phyloP scores from a whole-genome alignment of 2,888 invertebrate genomes.

The Matsumyia berberina region DNA sequence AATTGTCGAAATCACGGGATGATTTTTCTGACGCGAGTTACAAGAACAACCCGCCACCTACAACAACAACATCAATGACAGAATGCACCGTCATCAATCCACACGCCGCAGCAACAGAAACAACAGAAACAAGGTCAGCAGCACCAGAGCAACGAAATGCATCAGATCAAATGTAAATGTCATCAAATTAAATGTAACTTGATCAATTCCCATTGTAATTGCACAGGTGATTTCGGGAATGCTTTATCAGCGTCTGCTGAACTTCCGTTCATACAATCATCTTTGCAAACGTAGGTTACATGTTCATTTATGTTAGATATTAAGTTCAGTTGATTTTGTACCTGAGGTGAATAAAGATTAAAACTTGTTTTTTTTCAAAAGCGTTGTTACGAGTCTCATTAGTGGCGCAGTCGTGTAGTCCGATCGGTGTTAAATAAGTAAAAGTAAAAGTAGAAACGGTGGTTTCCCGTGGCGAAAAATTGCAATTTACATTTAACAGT shows the following conservation, averaged over 20 bases:
- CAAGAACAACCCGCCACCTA: not conserved
- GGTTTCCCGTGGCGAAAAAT: constrained; percentile 3
- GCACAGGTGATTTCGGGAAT: constrained; percentile 9
- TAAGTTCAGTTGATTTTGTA: constrained; percentile 3
- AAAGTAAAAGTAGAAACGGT: constrained; percentile 9
- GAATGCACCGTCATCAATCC: constrained; percentile 18
- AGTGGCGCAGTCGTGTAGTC: constrained; percentile 13
- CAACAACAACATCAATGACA: not conserved
- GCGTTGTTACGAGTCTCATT: not conserved
- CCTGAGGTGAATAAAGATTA: constrained; percentile 4
- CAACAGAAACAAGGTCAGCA: constrained; percentile 3
- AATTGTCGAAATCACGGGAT: no score
- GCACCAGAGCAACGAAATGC: not conserved
- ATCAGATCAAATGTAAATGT: no score
- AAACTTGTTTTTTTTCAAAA: constrained; percentile 8
- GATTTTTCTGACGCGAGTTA: no score
- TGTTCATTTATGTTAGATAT: constrained; percentile 6
- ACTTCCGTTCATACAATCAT: constrained; percentile 23
- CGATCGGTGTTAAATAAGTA: not conserved
- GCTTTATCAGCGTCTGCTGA: constrained; percentile 32
- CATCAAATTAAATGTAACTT: constrained; percentile 3
- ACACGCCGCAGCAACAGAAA: constrained; percentile 22
- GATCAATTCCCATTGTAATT: constrained; percentile 14
- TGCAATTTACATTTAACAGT: constrained; percentile 11
- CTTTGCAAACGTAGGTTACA: constrained; percentile 18